Base-by-base conservation (phyloP, 2,888 invertebrate genomes). In the Heliconius cydno region DNA sequence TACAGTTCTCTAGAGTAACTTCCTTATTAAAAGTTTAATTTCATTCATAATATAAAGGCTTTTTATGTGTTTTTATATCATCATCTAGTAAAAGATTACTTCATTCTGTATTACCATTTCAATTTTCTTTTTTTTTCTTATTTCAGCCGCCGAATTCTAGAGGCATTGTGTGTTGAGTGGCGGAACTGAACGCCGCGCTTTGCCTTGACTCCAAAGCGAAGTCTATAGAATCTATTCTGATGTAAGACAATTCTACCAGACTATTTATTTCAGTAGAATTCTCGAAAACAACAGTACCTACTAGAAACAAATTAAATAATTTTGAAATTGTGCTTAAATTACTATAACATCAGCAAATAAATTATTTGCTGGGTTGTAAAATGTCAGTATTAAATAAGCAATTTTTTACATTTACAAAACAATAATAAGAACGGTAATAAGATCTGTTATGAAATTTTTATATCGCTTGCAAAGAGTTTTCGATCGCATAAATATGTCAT, bases 371-470 rank as follows among this genome's bases (percentile, higher is more conserved):
- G 13, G 57, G 7, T 73, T 6, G 34, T 60, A 34, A 34, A n/a
- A 57, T 15, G n/a, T 57, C 22, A 38, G n/a, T 15, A 34, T 34
- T 34, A 22, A 57, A 13, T 60, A 60, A 73, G 60, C 73, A 73
- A 10, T 70, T 25, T 60, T 70, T 3, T 7, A 41, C 41, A 1
- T 22, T 70, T 38, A 22, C 22, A 60, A 60, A 34, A 73, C 60
- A 73, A 34, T 34, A 34, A 34, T 34, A 34, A 38, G 60, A 60
- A 34, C 34, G 38, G 34, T 57, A 60, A 73, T 38, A 60, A 28
- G 70, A 70, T 70, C 41, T 41, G 70, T 41, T 41, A 70, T 70
- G 70, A 41, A 70, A 41, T 41, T 41, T 41, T n/a, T 5, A 68
- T 30, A 68, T 38, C 34, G n/a, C 38, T 22, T 68, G 67, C 67